Evolutionary conservation across 2,797 vertebrate species (phyloP).

Genomic region (Acipenser oxyrinchus): DNA sequence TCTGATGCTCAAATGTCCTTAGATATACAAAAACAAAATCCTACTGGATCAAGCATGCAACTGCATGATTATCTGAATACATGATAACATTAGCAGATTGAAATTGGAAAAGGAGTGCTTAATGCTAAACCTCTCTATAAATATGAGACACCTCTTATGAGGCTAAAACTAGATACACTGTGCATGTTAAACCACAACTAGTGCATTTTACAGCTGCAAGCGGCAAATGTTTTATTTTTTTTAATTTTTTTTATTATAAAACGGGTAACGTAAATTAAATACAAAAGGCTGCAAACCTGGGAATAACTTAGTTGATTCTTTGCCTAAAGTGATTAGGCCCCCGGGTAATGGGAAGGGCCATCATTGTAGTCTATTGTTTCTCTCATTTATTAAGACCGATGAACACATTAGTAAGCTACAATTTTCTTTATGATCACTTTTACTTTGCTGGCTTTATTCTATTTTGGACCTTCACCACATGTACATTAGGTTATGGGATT

Average conservation of each 20-base stretch:
- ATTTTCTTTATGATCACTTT: slow-evolving; percentile 33
- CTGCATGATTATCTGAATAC: background rate
- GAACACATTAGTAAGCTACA: slow-evolving; percentile 35
- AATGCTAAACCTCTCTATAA: background rate
- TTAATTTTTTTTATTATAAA: background rate
- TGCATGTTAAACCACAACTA: background rate
- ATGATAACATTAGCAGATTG: no score
- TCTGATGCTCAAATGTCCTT: slow-evolving; percentile 5
- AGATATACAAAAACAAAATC: background rate
- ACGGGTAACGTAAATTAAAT: background rate
- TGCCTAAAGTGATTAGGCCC: slow-evolving; percentile 57
- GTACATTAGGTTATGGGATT: slow-evolving; percentile 18
- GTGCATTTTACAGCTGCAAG: background rate
- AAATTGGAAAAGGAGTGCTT: background rate
- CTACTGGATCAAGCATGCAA: background rate
- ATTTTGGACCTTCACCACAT: slow-evolving; percentile 25
- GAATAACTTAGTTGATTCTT: slow-evolving; percentile 34
- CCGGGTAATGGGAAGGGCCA: slow-evolving; percentile 43
- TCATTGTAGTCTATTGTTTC: slow-evolving; percentile 46
- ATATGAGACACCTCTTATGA: background rate
- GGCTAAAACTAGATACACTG: background rate
- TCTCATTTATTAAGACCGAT: slow-evolving; percentile 55
- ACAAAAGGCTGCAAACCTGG: slow-evolving; percentile 13
- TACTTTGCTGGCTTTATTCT: slow-evolving; percentile 11
- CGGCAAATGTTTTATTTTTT: background rate